Conservation (phyloP, 2,113 vertebrate species). For the Diphyllodes magnificus region DNA sequence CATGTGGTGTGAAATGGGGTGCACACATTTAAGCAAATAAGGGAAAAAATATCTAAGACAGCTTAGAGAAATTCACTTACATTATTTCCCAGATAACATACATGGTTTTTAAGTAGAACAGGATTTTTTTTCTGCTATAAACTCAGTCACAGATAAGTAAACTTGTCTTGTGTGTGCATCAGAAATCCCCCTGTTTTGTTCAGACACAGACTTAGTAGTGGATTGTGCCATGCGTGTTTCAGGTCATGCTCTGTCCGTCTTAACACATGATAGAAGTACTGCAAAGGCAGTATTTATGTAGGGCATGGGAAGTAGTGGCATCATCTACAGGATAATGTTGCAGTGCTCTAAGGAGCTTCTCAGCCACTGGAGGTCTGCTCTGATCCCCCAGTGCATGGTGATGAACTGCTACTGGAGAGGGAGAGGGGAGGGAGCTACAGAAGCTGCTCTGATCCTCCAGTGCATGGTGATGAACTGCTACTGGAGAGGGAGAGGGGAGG, state of each 20-base stretch:
- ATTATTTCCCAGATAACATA: neutral
- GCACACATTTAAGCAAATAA: neutral
- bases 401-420: neutral
- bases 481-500: neutral
- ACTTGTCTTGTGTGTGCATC: neutral
- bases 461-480: fast-evolving
- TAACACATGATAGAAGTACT: neutral
- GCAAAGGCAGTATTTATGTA: neutral
- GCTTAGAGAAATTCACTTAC: neutral
- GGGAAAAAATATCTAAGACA: neutral
- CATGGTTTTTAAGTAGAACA: neutral
- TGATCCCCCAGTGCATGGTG: fast-evolving
- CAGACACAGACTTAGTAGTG: neutral
- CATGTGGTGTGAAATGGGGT: neutral
- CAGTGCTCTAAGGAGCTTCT: neutral
- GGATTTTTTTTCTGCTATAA: neutral
- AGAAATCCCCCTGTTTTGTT: neutral
- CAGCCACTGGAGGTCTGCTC: neutral
- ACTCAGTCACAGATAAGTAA: neutral
- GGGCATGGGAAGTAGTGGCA: neutral
- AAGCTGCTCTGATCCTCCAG: neutral
- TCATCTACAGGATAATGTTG: neutral
- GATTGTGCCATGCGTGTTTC: neutral
- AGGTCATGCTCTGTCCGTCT: neutral
- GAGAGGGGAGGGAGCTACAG: neutral